Percentiles rank a stretch among this genome's conserved stretches.
These are phyloP conservation scores for Watsonalla binaria DNA, from an alignment of 2,888 invertebrate genomes.

Conservation along the genomic window DNA sequence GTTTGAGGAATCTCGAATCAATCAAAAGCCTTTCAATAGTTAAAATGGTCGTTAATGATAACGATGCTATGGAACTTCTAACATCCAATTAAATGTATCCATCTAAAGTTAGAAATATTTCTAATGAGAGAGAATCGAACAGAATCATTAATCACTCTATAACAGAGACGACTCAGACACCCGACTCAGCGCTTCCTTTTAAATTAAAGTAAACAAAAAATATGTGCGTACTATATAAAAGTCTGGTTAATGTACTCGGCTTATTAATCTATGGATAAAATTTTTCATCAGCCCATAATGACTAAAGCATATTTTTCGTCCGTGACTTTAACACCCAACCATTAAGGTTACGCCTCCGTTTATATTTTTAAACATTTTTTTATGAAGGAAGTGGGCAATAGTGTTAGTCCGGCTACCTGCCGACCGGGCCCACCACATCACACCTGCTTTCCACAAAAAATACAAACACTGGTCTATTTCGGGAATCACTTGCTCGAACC, in stretches of 20 bases:
- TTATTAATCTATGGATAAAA: neutral
- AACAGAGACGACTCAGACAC: conserved; percentile 36
- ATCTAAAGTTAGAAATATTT: conserved; percentile 22
- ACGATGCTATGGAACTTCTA: conserved; percentile 28
- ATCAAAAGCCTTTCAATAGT: neutral
- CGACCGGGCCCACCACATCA: conserved; percentile 34
- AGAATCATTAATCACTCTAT: conserved; percentile 55
- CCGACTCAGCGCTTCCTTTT: conserved; percentile 46
- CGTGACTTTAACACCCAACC: conserved; percentile 48
- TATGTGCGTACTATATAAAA: conserved; percentile 10
- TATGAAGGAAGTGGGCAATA: conserved; percentile 65
- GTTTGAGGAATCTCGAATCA: neutral
- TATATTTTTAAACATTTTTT: conserved; percentile 47
- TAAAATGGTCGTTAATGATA: conserved; percentile 10
- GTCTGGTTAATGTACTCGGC: conserved; percentile 8
- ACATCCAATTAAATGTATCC: conserved; percentile 53
- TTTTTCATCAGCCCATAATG: conserved; percentile 1
- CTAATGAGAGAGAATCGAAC: conserved; percentile 40
- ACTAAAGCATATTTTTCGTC: conserved; percentile 29
- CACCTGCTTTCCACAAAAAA: conserved; percentile 71
- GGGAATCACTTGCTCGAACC: conserved; percentile 45
- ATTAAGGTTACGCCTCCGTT: conserved; percentile 41
- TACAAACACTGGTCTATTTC: conserved; percentile 58
- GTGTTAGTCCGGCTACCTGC: conserved; percentile 58
- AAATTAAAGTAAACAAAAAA: conserved; percentile 49